Base-by-base conservation (phyloP, 2,113 vertebrate genomes). In the Cygnus atratus region DNA sequence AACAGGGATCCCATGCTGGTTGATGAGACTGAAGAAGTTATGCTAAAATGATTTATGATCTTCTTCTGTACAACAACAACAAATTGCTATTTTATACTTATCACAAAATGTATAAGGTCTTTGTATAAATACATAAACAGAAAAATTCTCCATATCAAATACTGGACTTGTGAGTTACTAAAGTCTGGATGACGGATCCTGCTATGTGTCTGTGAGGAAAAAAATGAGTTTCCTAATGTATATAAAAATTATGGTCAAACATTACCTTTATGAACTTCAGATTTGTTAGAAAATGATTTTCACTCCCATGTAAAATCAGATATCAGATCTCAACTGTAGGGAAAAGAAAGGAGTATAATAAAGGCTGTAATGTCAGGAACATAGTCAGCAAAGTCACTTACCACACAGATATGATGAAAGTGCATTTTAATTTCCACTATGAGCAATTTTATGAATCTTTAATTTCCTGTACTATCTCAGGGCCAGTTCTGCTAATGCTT, bases 381-480 rank as follows among this genome's bases (percentile, higher is more conserved):
- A 68, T 13, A 74, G 87, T 78, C 71, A 92, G 79, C 68, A 93
- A 95, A 92, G 72, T 63, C 65, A 88, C 61, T 95, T 93, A 74
- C 85, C 59, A 59, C 52, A 86, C 10, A 90, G 93, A 90, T 94
- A 90, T 9, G 79, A 96, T 93, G 71, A 95, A 95, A 96, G 35
- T 22, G 50, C 29, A 84, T 88, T 86, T 75, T 78, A 81, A 77
- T 43, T 96, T 96, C 26, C 57, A 90, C 52, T 78, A 68, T 54
- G 68, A 93, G 74, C 79, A 95, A 78, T 78, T 90, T 73, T 75
- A 86, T 94, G 86, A 95, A 94, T 95, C 83, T 95, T 96, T 97
- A 95, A 96, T 96, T 96, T 96, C 93, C 88, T 95, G 73, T 72
- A 41, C 61, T 87, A 62, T 88, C 72, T 88, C 61, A 95, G 39